A percentile compares a stretch with the other conserved stretches of the same genome.
phyloP scores from a whole-genome alignment of 2,797 vertebrate species.

The Muscicapa comitata region DNA sequence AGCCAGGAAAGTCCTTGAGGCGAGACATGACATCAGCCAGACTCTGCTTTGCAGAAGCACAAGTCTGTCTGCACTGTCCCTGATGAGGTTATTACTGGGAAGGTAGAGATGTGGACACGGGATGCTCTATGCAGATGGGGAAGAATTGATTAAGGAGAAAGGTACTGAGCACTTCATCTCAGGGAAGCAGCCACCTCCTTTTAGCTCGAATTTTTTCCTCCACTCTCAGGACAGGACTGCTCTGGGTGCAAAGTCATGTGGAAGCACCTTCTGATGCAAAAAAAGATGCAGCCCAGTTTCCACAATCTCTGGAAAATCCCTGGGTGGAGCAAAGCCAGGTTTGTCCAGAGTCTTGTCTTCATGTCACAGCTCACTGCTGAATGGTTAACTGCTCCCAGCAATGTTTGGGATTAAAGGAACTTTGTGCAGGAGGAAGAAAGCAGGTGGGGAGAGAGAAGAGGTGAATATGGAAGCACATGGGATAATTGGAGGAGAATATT shows the following conservation, averaged over 20 bases:
- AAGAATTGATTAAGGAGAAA: background rate
- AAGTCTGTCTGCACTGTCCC: background rate
- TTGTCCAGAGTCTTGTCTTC: background rate
- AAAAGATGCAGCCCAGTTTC: background rate
- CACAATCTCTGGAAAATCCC: background rate
- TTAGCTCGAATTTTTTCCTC: background rate
- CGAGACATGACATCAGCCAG: slow-evolving; percentile 61
- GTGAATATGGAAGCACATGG: background rate
- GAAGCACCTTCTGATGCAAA: background rate
- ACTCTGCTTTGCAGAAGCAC: background rate
- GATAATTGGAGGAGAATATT: background rate
- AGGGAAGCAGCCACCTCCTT: background rate
- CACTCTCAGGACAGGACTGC: background rate
- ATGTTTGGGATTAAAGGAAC: background rate
- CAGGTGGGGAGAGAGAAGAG: background rate
- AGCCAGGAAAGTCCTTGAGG: slow-evolving; percentile 39
- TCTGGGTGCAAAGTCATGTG: background rate
- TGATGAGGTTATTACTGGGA: background rate
- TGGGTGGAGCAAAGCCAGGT: background rate
- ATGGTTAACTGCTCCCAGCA: background rate
- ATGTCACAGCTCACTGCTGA: background rate
- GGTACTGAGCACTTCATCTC: background rate
- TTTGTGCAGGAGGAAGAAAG: background rate
- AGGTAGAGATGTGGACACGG: background rate
- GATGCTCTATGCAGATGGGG: background rate